Evolutionary conservation across 2,888 invertebrate genomes (phyloP).

Genomic region (Ophion slaviceki): DNA sequence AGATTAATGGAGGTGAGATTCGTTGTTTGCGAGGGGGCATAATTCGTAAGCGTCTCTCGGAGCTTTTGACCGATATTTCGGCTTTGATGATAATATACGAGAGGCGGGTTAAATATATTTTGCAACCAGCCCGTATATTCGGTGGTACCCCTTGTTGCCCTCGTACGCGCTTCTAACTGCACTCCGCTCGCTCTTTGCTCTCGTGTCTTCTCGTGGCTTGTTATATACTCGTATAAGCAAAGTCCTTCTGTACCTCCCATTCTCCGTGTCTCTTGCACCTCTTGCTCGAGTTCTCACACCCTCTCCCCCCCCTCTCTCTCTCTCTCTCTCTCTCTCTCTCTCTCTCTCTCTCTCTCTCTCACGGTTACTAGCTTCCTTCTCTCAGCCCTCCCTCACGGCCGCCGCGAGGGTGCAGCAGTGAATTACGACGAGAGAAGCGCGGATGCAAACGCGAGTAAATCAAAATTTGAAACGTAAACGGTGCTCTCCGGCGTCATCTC

Average conservation of each 20-base stretch:
- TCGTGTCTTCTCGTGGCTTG: conserved; percentile 44
- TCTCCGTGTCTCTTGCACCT: conserved; percentile 34
- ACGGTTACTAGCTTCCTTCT: conserved; percentile 33
- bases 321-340: conserved; percentile 46
- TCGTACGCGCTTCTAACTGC: conserved; percentile 20
- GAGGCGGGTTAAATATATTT: conserved; percentile 68
- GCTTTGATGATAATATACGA: conserved; percentile 72
- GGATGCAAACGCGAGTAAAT: conserved; percentile 70
- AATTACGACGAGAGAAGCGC: conserved; percentile 67
- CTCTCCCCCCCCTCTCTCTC: conserved; percentile 52
- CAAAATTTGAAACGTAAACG: conserved; percentile 71
- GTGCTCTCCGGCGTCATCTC: conserved; percentile 55
- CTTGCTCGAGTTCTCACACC: conserved; percentile 26
- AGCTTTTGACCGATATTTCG: conserved; percentile 59
- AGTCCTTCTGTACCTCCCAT: conserved; percentile 40
- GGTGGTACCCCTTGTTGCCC: conserved; percentile 6
- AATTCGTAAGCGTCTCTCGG: conserved; percentile 28
- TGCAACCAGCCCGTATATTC: conserved; percentile 17
- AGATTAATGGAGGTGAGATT: conserved; percentile 9
- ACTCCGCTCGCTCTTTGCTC: conserved; percentile 41
- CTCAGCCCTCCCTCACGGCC: conserved; percentile 52
- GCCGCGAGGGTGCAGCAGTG: conserved; percentile 60
- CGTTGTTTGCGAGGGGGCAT: background rate
- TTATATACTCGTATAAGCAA: conserved; percentile 58
- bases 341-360: conserved; percentile 48